A percentile compares a stretch with the other conserved stretches of the same genome.
Evolutionary conservation across 2,888 invertebrate genomes (phyloP).

Genomic region (Trissolcus japonicus): DNA sequence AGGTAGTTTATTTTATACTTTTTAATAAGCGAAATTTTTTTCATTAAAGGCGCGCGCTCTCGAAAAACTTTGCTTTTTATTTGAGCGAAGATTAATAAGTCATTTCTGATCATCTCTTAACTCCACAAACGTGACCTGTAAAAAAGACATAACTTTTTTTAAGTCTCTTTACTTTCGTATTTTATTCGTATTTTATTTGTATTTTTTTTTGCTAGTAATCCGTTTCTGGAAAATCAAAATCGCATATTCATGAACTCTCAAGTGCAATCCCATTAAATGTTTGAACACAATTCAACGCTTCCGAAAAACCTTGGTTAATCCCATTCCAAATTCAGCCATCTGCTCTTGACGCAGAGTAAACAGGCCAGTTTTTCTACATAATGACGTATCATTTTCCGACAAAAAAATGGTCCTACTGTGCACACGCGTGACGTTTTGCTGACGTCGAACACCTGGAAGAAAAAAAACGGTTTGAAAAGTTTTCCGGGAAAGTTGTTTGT

Average conservation of each 20-base stretch:
- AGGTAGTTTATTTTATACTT: no score
- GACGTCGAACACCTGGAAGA: constrained; percentile 6
- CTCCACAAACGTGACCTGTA: no score
- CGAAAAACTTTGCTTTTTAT: no score
- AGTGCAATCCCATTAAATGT: no score
- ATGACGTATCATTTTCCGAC: constrained; percentile 11
- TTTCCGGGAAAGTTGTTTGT: constrained; percentile 10
- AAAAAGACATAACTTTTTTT: no score
- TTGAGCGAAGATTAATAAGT: constrained; percentile 2
- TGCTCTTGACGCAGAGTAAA: constrained; percentile 10
- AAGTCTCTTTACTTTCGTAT: no score
- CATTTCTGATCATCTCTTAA: constrained; percentile 1
- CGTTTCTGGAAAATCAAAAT: no score
- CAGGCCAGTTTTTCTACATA: constrained; percentile 17
- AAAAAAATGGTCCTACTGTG: constrained; percentile 9
- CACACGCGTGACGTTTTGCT: constrained; percentile 10
- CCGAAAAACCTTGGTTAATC: constrained; percentile 2
- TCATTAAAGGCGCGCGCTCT: no score
- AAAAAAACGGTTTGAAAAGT: constrained; percentile 11
- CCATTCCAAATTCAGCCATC: not conserved
- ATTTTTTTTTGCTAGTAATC: no score
- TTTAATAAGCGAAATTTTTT: no score
- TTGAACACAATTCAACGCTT: not conserved
- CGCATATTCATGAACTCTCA: no score
- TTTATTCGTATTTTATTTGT: no score